Base-by-base conservation (phyloP, 2,888 invertebrate genomes). In the Hyalella azteca region DNA sequence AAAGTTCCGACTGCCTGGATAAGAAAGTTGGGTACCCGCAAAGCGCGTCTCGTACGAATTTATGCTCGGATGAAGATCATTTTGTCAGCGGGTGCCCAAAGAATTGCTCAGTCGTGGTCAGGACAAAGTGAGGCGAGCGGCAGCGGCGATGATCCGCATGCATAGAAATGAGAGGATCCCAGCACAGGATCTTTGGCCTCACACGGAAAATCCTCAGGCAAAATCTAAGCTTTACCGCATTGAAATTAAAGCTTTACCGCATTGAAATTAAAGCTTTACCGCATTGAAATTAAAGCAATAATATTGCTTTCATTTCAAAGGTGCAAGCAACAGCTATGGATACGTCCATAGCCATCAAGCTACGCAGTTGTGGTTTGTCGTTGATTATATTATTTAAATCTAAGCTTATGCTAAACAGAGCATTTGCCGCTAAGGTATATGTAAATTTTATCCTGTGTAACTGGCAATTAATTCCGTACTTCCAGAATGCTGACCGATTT, bases 241-340 rank as follows among this genome's bases (percentile, higher is more conserved):
- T 54, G 54, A 54, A 54, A 54, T 29, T 29, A n/a, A 54, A 54
- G 54, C 54, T 54, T 54, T 26, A 11, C 26, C 29, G 54, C 54
- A 54, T 54, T 54, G 54, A 54, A 54, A 54, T 29, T 29, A n/a
- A 54, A 54, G 54, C 54, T 54, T 54, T 26, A 11, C 26, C 29
- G 54, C 54, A 54, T 54, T 54, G 54, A 54, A 54, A 54, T 29
- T 29, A n/a, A 54, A 54, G 54, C 54, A n/a, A n/a, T n/a, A n/a
- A n/a, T n/a, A n/a, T n/a, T n/a, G n/a, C n/a, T n/a, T n/a, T n/a
- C n/a, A n/a, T n/a, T n/a, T n/a, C n/a, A n/a, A n/a, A n/a, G n/a
- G n/a, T n/a, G n/a, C n/a, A n/a, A n/a, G n/a, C n/a, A n/a, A n/a
- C n/a, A n/a, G n/a, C n/a, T n/a, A n/a, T n/a, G n/a, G n/a, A n/a